A percentile compares a stretch with the other conserved stretches of the same genome.
These are phyloP conservation scores for Nilaparvata lugens DNA, from an alignment of 1,140 invertebrate genomes.

Conservation along the genomic window DNA sequence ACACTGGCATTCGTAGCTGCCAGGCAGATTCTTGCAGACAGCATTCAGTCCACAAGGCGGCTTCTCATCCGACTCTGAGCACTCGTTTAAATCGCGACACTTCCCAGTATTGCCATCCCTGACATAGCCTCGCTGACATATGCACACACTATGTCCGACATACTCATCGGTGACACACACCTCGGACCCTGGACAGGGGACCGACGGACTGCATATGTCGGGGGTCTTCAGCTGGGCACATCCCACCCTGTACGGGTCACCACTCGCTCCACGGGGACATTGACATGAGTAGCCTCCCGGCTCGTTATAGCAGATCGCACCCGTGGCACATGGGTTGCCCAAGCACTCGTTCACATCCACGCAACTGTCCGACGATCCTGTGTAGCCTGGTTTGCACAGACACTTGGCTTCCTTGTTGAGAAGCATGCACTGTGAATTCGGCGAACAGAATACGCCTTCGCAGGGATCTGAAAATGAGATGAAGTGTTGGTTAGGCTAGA, in stretches of 20 bases:
- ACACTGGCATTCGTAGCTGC: constrained; percentile 90
- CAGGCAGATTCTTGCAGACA: constrained; percentile 84
- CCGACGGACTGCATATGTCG: constrained; percentile 55
- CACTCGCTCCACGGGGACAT: constrained; percentile 61
- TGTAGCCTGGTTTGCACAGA: constrained; percentile 67
- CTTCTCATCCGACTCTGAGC: constrained; percentile 57
- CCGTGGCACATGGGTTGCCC: constrained; percentile 61
- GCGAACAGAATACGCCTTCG: constrained; percentile 71
- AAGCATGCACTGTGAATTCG: constrained; percentile 82
- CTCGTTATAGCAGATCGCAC: constrained; percentile 80
- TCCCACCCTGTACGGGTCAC: constrained; percentile 60
- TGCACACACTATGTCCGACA: constrained; percentile 66
- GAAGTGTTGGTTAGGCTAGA: too few species aligned
- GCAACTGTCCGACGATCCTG: constrained; percentile 64
- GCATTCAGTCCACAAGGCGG: constrained; percentile 76
- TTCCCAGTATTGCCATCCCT: constrained; percentile 58
- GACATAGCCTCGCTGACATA: constrained; percentile 74
- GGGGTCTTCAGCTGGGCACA: constrained; percentile 53
- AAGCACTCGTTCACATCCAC: constrained; percentile 79
- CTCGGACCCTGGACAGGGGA: constrained; percentile 73
- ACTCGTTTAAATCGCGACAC: constrained; percentile 85
- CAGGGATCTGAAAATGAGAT: constrained; percentile 63
- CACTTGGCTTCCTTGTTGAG: constrained; percentile 74
- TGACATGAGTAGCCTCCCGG: constrained; percentile 79
- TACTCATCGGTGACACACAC: constrained; percentile 70